A percentile compares a stretch with the other conserved stretches of the same genome.
phyloP scores from a whole-genome alignment of 2,888 invertebrate genomes.

The Pterobdella sp. region DNA sequence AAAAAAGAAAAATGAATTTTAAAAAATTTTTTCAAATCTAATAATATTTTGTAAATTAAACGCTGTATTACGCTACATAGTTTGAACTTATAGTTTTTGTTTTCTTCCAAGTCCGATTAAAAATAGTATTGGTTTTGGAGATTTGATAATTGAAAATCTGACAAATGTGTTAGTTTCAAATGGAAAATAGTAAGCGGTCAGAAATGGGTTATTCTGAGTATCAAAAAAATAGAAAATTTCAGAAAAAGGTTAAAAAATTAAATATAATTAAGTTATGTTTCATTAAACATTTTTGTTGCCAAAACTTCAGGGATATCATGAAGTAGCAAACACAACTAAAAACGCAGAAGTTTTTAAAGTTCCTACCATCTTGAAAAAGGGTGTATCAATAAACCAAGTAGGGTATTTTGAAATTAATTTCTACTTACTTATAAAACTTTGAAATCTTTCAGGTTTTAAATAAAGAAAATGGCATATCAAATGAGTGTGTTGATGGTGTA shows the following conservation, averaged over 20 bases:
- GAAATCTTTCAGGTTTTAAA: neutral
- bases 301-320: neutral
- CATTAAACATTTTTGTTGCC: neutral
- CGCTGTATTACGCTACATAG: too few species aligned
- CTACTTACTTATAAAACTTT: neutral
- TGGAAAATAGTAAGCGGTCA: neutral
- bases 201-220: slow-evolving; percentile 3
- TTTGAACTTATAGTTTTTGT: too few species aligned
- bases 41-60: too few species aligned
- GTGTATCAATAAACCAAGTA: neutral
- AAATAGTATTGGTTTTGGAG: too few species aligned
- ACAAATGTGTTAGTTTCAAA: too few species aligned
- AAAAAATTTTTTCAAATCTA: too few species aligned
- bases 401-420: neutral
- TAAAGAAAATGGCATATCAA: neutral
- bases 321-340: neutral
- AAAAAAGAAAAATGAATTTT: too few species aligned
- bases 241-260: neutral
- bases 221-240: slow-evolving; percentile 1
- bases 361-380: slow-evolving; percentile 2
- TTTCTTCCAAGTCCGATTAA: too few species aligned
- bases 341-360: neutral
- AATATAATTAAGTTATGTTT: neutral
- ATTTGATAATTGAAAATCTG: too few species aligned
- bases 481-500: neutral